A percentile compares a stretch with the other conserved stretches of the same genome.
Evolutionary conservation across 2,888 invertebrate species (phyloP).

Genomic region (Liopterus haemorrhoidalis): DNA sequence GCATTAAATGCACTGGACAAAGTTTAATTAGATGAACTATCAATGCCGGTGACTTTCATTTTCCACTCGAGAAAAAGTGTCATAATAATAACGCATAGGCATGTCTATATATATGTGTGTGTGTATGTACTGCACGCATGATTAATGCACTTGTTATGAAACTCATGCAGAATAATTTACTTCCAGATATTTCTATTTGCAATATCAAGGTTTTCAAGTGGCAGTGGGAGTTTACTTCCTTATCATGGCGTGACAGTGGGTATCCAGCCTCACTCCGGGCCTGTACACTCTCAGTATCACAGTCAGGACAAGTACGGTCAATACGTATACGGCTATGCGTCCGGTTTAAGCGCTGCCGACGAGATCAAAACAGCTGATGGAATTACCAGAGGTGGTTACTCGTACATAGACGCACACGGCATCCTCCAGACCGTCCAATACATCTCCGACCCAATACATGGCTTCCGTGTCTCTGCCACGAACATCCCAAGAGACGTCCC

Average conservation of each 20-base stretch:
- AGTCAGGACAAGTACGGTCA: conserved; percentile 54
- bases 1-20: no score
- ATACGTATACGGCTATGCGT: conserved; percentile 58
- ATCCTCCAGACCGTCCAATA: conserved; percentile 60
- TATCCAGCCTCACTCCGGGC: conserved; percentile 39
- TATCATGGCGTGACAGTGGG: conserved; percentile 48
- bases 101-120: no score
- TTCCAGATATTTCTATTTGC: conserved; percentile 17
- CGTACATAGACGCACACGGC: conserved; percentile 62
- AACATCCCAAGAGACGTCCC: conserved; percentile 53
- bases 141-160: conserved; percentile 5
- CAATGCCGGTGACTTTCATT: no score
- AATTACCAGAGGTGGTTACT: conserved; percentile 57
- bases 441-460: conserved; percentile 56
- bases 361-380: conserved; percentile 59
- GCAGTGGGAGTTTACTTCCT: conserved; percentile 36
- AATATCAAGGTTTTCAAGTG: conserved; percentile 34
- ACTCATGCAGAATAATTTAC: no score
- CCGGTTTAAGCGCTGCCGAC: conserved; percentile 59
- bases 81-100: no score
- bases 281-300: conserved; percentile 47
- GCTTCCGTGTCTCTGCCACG: conserved; percentile 61
- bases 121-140: no score
- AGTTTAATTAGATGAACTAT: no score
- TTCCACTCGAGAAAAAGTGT: no score